Percentiles rank a stretch among this genome's conserved stretches.
Conservation (phyloP, 2,113 vertebrate species). For the Podarcis muralis region DNA sequence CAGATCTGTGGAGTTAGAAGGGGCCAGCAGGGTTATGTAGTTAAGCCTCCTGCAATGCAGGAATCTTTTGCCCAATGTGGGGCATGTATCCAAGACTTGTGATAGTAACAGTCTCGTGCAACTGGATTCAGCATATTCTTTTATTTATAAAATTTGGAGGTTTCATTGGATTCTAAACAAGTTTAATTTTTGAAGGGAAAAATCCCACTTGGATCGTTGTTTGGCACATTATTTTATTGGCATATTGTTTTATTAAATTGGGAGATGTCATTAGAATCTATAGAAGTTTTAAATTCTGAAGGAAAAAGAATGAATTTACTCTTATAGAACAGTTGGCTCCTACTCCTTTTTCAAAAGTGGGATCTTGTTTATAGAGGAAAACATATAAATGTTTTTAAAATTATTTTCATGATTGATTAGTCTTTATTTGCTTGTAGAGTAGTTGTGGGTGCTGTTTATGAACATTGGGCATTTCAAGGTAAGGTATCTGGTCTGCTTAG, state of each 20-base stretch:
- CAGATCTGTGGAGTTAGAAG: no score
- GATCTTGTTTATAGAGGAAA: neutral
- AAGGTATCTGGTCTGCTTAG: neutral
- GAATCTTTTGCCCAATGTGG: no score
- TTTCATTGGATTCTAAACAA: no score
- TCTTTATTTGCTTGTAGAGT: neutral
- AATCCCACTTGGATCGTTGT: no score
- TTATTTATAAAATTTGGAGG: neutral
- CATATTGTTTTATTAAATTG: neutral
- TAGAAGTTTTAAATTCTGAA: neutral
- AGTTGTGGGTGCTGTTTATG: neutral
- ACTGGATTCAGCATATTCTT: neutral
- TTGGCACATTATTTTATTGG: no score
- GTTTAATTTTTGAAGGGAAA: neutral
- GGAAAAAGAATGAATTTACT: neutral
- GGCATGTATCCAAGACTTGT: no score
- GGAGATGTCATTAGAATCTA: no score
- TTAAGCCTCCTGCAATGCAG: no score
- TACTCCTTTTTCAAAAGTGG: neutral
- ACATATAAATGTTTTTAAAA: neutral
- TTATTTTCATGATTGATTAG: neutral
- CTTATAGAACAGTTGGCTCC: neutral
- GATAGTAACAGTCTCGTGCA: no score
- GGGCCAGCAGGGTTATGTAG: no score
- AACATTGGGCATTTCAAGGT: neutral